Percentiles rank a stretch among this genome's conserved stretches.
Evolutionary conservation across 2,797 vertebrate genomes (phyloP).

Genomic region (Ceyx erithaca): DNA sequence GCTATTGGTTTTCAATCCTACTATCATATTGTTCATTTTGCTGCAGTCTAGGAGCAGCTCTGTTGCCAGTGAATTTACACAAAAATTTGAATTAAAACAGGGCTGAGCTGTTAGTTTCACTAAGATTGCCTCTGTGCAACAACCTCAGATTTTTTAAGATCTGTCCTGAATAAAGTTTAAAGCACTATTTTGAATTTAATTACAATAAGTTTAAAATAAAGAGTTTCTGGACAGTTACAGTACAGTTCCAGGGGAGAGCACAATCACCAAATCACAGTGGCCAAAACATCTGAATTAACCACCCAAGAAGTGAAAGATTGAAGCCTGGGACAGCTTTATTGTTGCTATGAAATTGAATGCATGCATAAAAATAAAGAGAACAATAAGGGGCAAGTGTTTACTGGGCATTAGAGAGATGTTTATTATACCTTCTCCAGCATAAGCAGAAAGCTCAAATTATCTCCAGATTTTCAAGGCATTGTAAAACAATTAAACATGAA

Average conservation of each 20-base stretch:
- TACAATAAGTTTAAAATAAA: neutral
- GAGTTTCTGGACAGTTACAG: slow-evolving; percentile 8
- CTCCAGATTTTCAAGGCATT: slow-evolving; percentile 68
- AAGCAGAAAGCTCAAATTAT: slow-evolving; percentile 67
- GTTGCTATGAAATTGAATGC: slow-evolving; percentile 71
- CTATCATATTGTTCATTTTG: neutral
- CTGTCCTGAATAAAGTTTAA: neutral
- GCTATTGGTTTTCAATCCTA: neutral
- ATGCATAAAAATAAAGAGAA: slow-evolving; percentile 68
- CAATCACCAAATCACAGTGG: neutral
- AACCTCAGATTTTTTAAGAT: neutral
- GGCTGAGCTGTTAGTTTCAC: neutral
- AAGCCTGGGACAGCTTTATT: slow-evolving; percentile 60
- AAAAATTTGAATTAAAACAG: neutral
- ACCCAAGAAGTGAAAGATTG: slow-evolving; percentile 60
- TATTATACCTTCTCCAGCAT: slow-evolving; percentile 59
- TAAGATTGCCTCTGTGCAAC: neutral
- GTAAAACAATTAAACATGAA: slow-evolving; percentile 59
- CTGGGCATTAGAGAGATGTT: slow-evolving; percentile 58
- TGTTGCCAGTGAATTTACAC: neutral
- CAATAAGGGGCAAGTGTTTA: slow-evolving; percentile 57
- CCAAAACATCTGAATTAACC: slow-evolving; percentile 41
- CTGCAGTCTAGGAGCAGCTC: neutral
- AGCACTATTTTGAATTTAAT: neutral
- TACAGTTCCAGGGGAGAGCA: neutral